Evolutionary conservation across 2,113 vertebrate species (phyloP), one percentile per base, ranked within the genome.

Genomic region (Rhea pennata): DNA sequence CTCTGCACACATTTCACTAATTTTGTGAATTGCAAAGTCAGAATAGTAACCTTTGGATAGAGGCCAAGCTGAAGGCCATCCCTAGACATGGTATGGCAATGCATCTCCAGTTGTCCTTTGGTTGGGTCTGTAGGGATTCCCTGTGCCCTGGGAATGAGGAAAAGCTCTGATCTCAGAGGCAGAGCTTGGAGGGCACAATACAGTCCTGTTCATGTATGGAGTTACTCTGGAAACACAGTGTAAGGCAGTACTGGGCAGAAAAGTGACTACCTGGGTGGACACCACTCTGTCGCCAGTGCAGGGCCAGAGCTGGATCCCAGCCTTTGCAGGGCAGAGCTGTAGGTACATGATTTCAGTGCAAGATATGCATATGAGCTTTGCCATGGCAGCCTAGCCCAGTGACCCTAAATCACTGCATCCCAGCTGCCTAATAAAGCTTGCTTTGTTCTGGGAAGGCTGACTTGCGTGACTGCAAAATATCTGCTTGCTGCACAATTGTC

Each of bases 371-470:
- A 20, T 50, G 46, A 91, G 58, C 7, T 85, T 69, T 70, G 26
- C 67, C 33, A 6, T n/a, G 36, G 48, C 82, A 85, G 31, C 22
- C 29, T 22, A 6, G 8, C 54, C 74, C 69, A 69, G 54, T 20
- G 33, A 53, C 58, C 46, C 70, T 42, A 23, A 44, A 42, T 29
- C 81, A 64, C 51, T 51, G 24, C 70, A 82, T 16, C 29, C 36
- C 53, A 29, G 17, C 12, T 54, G 54, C 39, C 58, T 70, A 33
- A 70, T 29, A 66, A 76, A 67, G 13, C 11, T 20, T 59, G n/a
- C 22, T 88, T 84, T 80, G 39, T 64, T 92, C 65, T 36, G 51
- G 83, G 86, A 56, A 85, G 26, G 27, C 53, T 84, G 67, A n/a
- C 31, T 82, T 91, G 20, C 10, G 44, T 59, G 53, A 71, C 11